Evolutionary conservation across 2,797 vertebrate species (phyloP), one percentile per base, ranked within the genome.

Genomic region (Tympanoctomys barrerae): DNA sequence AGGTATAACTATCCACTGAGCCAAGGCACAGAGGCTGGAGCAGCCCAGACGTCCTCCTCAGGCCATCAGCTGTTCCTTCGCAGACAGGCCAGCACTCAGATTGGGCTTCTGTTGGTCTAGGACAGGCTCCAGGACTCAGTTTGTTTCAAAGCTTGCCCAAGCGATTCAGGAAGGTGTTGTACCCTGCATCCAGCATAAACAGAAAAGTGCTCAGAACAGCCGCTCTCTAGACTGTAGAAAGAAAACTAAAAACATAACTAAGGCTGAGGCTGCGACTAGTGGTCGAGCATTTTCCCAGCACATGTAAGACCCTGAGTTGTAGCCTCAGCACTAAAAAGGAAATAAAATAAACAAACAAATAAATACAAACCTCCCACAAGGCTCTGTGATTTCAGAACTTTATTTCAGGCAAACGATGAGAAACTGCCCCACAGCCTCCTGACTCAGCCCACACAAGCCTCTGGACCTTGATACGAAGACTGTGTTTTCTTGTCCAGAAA

Each of bases 351-450:
- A 24, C 0, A 73, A 49, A 42, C 6, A 5, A 46, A 2, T 9
- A 73, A 26, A 4, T 3, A 39, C 21, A 46, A 26, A 24, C 61
- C 22, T 52, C 42, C 52, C 61, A 42, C 78, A 80, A 78, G 46
- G 42, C 66, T 31, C 24, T 80, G 52, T 77, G 81, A 52, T 66
- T 91, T 79, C 28, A 89, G 36, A 81, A 66, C 78, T 92, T 88
- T 36, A 92, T 46, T 79, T 64, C 82, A 73, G 83, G 91, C 78
- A 71, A 90, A 81, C 39, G 54, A 19, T 21, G 19, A 95, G 85
- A 70, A 64, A 86, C 28, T 68, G 80, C 52, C 49, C 36, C 66
- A 68, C 2, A 0, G 22, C 70, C 87, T 81, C 42, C 66, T 5
- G 10, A 87, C 61, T 91, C 64, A 49, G 59, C 70, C 80, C 78